Evolutionary conservation across 2,888 invertebrate species (phyloP).

Genomic region (Agrochola lychnidis): DNA sequence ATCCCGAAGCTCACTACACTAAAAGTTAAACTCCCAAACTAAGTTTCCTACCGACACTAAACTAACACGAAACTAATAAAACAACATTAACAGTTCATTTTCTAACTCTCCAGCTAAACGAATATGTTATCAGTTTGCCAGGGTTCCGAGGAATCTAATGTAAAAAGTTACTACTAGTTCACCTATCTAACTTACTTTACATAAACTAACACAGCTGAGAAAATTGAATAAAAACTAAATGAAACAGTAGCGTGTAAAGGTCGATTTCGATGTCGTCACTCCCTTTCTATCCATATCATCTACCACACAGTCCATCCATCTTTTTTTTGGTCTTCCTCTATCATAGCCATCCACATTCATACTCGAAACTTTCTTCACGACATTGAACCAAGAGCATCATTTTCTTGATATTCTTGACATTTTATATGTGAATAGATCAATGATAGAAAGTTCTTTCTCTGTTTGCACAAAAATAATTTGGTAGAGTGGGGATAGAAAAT

Average conservation of each 20-base stretch:
- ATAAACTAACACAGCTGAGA: not conserved
- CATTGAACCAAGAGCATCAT: too few relatives aligned
- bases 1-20: not conserved
- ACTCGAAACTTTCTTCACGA: too few relatives aligned
- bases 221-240: not conserved
- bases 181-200: not conserved
- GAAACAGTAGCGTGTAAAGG: not conserved
- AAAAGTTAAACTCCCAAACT: slow-evolving; percentile 11
- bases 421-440: too few relatives aligned
- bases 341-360: too few relatives aligned
- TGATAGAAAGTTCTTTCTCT: too few relatives aligned
- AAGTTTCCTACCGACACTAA: slow-evolving; percentile 17
- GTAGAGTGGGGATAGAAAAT: too few relatives aligned
- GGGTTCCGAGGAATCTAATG: not conserved
- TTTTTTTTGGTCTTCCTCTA: too few relatives aligned
- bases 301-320: too few relatives aligned
- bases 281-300: too few relatives aligned
- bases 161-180: not conserved
- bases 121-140: slow-evolving; percentile 10
- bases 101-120: slow-evolving; percentile 11
- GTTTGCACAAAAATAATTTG: too few relatives aligned
- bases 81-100: slow-evolving; percentile 25
- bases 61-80: slow-evolving; percentile 15
- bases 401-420: too few relatives aligned
- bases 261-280: too few relatives aligned